Evolutionary conservation across 2,113 vertebrate genomes (phyloP), one percentile per base, ranked within the genome.

Genomic region (Rattus rattus): DNA sequence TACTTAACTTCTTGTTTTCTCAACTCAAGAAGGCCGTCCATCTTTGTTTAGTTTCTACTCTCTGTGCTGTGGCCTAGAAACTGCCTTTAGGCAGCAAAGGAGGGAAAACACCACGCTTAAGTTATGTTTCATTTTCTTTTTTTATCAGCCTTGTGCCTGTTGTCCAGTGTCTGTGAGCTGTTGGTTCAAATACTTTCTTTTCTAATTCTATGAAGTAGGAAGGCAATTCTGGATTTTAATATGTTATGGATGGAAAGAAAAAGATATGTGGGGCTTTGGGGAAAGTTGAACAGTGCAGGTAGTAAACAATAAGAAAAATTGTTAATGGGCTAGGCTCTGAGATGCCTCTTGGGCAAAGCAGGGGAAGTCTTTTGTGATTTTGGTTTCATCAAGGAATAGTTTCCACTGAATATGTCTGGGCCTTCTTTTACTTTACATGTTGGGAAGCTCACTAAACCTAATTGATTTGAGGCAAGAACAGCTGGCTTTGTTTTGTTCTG

Each of bases 101-200:
- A 61, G 54, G 43, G 49, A n/a, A 65, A 49, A 54, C 33, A 69
- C 73, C 43, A 80, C 5, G 47, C 73, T 91, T 86, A 65, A 16
- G 22, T 83, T 28, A 54, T 54, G 4, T 73, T 72, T 80, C 36
- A 5, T n/a, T 63, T 75, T 26, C 47, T 94, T 49, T 79, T 26
- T 36, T 1, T 39, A 49, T 88, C 47, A 67, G 14, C 54, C 73
- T 76, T 81, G 43, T 75, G 30, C 65, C 61, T 96, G 11, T 75
- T 88, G 30, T 59, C 17, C 22, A 72, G 33, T 70, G 43, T 87
- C 59, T 88, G 22, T n/a, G 17, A 91, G 67, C 7, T 69, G 47
- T 73, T 84, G 16, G 72, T 96, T 94, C 33, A 91, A 43, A 56
- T 81, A 39, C 80, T 81, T 91, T 39, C 24, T 73, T 14, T 91